Percentiles rank a stretch among this genome's conserved stretches.
Conservation (phyloP, 2,888 invertebrate species). For the Diarsia mendica region DNA sequence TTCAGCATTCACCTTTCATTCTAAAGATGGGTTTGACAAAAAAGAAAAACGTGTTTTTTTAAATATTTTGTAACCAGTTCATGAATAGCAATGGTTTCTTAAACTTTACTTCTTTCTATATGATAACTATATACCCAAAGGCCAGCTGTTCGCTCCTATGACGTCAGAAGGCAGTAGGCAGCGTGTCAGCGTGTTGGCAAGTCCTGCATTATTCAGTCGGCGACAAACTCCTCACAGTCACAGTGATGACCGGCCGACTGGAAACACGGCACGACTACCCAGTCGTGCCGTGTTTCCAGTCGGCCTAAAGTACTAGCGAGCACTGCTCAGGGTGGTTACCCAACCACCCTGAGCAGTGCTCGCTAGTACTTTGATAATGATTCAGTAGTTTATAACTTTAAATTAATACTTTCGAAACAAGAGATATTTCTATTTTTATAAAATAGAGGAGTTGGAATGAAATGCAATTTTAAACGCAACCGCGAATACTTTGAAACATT, state of each 20-base stretch:
- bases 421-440: background rate
- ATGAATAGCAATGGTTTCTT: background rate
- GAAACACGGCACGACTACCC: constrained; percentile 33
- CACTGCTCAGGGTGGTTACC: too few species aligned
- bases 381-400: constrained; percentile 1
- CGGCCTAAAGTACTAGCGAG: too few species aligned
- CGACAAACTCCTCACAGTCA: constrained; percentile 40
- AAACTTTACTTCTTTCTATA: background rate
- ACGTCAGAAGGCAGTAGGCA: constrained; percentile 43
- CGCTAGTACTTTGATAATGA: background rate
- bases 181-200: constrained; percentile 38
- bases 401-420: background rate
- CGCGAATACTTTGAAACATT: background rate
- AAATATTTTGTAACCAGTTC: background rate
- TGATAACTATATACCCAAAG: constrained; percentile 6
- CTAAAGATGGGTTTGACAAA: too few species aligned
- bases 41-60: too few species aligned
- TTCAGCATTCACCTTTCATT: too few species aligned
- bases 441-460: background rate
- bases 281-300: too few species aligned
- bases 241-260: constrained; percentile 33
- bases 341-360: constrained; percentile 19
- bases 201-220: constrained; percentile 61
- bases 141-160: constrained; percentile 13
- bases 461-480: background rate